Evolutionary conservation across 1,140 invertebrate genomes (phyloP), one percentile per base, ranked within the genome.

Genomic region (Acarapis woodi): DNA sequence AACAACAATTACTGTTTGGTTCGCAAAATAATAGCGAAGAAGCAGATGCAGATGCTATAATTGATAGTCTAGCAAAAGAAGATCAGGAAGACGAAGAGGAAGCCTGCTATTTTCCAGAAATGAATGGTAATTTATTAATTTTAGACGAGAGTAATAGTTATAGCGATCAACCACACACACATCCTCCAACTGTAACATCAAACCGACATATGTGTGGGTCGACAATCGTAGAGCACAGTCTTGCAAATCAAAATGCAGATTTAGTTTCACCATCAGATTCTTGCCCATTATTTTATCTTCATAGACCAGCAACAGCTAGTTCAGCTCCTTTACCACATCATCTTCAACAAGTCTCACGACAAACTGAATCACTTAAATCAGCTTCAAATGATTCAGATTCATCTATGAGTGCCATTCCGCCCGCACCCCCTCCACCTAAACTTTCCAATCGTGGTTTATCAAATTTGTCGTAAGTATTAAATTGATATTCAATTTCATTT

Each of bases 51-150:
- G 21, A 15, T 4, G 33, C 12, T 12, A n/a, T 2, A 15, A n/a
- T 8, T 19, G 21, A 23, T 36, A 8, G 16, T 2, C 10, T 24
- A 12, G 22, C 15, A 1, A 28, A n/a, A 14, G 32, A 16, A 5
- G 18, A 32, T 23, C 18, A 46, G n/a, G 44, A 45, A 12, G 47
- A 48, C 16, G 47, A 48, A 32, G 41, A 44, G 15, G 39, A 45
- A 32, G 48, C 46, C 4, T 50, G 48, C 28, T 50, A 50, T 35
- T 47, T 50, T n/a, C 48, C 48, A 9, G 48, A 50, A 24, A 35
- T 47, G 15, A 25, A 40, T 23, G 21, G 36, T 22, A 23, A 9
- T 28, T 0, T n/a, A n/a, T n/a, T n/a, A n/a, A n/a, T n/a, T n/a
- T 16, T 9, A 16, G 9, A 19, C 10, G 5, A 19, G 3, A 9